Conservation (phyloP, 1,140 invertebrate genomes). For the Drosophila auraria region DNA sequence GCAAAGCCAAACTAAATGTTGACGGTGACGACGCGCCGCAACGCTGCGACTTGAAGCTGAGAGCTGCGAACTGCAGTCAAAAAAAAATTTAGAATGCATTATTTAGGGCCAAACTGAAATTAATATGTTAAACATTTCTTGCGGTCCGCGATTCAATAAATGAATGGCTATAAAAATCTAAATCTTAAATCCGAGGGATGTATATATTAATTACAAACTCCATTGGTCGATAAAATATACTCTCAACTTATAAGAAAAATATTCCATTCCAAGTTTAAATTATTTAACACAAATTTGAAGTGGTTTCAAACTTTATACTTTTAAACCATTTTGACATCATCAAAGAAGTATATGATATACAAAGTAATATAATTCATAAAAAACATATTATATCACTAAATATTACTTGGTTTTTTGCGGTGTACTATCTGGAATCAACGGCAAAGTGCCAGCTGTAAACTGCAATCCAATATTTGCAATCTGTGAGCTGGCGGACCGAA, state of each 20-base stretch:
- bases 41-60: constrained; percentile 25
- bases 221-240: too few species aligned
- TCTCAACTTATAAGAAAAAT: too few species aligned
- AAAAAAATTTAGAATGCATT: neutral
- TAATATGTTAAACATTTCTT: too few species aligned
- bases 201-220: too few species aligned
- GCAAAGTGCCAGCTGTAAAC: constrained; percentile 26
- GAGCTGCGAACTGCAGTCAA: constrained; percentile 5
- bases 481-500: constrained; percentile 40
- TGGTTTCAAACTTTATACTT: too few species aligned
- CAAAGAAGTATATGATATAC: neutral
- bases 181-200: too few species aligned
- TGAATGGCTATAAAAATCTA: too few species aligned
- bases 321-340: neutral
- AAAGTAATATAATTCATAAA: neutral
- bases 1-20: constrained; percentile 58
- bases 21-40: constrained; percentile 42
- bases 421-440: constrained; percentile 16
- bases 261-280: too few species aligned
- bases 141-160: too few species aligned
- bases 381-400: neutral
- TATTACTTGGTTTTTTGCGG: neutral
- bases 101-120: too few species aligned
- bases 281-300: too few species aligned
- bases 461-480: constrained; percentile 67